These are phyloP conservation scores for Parambassis ranga DNA, from an alignment of 2,797 vertebrate species.

Conservation along the genomic window DNA sequence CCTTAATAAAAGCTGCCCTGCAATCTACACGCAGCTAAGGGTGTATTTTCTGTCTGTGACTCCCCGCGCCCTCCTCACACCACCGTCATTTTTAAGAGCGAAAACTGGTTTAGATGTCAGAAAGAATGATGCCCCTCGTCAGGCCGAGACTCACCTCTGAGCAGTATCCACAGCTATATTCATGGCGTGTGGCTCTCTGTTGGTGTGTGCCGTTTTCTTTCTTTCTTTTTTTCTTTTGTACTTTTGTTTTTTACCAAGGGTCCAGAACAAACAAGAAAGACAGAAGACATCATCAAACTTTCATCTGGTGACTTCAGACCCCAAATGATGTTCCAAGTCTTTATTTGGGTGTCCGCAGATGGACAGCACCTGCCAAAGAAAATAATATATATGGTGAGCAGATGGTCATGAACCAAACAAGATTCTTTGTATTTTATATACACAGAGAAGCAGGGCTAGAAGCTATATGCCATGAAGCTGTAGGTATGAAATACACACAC, in stretches of 20 bases:
- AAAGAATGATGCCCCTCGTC: conserved; percentile 76
- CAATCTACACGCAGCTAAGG: conserved; percentile 62
- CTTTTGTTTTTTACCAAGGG: conserved; percentile 29
- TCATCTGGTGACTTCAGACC: conserved; percentile 4
- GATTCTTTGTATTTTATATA: too few relatives aligned
- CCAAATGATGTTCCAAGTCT: neutral
- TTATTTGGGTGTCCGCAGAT: neutral
- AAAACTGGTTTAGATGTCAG: conserved; percentile 78
- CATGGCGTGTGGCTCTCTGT: conserved; percentile 41
- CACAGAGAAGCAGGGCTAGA: too few relatives aligned
- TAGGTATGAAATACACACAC: too few relatives aligned
- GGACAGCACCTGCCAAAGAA: neutral
- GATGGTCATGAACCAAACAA: too few relatives aligned
- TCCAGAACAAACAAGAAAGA: conserved; percentile 43
- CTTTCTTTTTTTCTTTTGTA: too few relatives aligned
- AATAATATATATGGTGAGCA: neutral
- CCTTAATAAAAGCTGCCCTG: conserved; percentile 78
- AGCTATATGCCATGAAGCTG: too few relatives aligned
- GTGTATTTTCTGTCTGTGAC: conserved; percentile 38
- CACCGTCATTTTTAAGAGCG: conserved; percentile 66
- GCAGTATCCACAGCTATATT: conserved; percentile 55
- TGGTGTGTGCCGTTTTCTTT: conserved; percentile 20
- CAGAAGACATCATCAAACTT: conserved; percentile 25
- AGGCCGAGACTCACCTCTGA: conserved; percentile 56
- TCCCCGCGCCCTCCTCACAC: conserved; percentile 36